These are phyloP conservation scores for Acridotheres tristis DNA, from an alignment of 2,797 vertebrate genomes.

Conservation along the genomic window DNA sequence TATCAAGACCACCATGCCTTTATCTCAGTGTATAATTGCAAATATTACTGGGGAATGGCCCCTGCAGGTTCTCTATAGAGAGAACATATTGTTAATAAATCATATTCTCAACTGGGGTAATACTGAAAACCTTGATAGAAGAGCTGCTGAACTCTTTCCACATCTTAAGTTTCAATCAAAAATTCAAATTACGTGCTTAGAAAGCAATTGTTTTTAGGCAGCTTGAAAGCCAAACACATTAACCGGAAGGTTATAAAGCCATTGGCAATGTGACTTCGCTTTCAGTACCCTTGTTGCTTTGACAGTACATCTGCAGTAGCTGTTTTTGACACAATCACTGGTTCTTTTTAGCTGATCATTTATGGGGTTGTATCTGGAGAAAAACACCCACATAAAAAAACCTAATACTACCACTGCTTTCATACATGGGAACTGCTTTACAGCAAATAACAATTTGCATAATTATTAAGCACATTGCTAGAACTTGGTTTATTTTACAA, in stretches of 20 bases:
- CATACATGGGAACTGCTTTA: neutral
- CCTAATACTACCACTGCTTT: neutral
- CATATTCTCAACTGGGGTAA: neutral
- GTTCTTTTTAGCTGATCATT: neutral
- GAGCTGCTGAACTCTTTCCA: neutral
- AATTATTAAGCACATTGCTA: slow-evolving; percentile 1
- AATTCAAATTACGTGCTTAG: neutral
- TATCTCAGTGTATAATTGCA: neutral
- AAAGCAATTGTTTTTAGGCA: neutral
- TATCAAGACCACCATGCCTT: neutral
- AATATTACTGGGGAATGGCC: neutral
- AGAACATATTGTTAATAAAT: neutral
- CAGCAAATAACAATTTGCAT: neutral
- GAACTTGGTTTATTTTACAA: neutral
- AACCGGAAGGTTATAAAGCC: slow-evolving; percentile 29
- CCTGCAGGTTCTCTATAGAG: neutral
- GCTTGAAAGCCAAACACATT: slow-evolving; percentile 17
- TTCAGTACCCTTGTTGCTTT: neutral
- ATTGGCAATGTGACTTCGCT: slow-evolving; percentile 8
- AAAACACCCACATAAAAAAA: neutral
- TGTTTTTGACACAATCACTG: neutral
- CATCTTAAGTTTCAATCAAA: slow-evolving; percentile 29
- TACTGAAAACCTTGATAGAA: neutral
- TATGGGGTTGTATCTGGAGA: neutral
- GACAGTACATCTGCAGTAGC: neutral